Base-by-base conservation (phyloP, 2,888 invertebrate species). In the Drosophila anomelani region DNA sequence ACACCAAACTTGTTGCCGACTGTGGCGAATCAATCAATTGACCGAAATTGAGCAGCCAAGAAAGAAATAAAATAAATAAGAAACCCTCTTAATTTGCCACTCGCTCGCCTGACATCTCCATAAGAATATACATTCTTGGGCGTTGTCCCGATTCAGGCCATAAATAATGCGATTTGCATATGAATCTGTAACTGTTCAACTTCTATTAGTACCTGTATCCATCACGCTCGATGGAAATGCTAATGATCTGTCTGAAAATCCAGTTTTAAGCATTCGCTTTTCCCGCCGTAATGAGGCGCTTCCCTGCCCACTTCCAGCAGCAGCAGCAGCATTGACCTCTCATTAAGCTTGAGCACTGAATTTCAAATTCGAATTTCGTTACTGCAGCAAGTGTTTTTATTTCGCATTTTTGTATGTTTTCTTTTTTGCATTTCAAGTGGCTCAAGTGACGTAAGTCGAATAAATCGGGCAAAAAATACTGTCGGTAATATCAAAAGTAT, bases 121-220 rank as follows among this genome's bases (percentile, higher is more conserved):
- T 73, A 20, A 12, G 29, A 55, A 68, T 36, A 29, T 3, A 47
- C 8, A 26, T 57, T 69, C 36, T 43, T 32, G 62, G 73, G 70
- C 61, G 73, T 70, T 53, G 73, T 72, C 62, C 47, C 67, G 62
- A 72, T 69, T 68, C 58, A 51, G 46, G 53, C 55, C 75, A 53
- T 79, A 79, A 86, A 86, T 79, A 79, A 72, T 49, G 29, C n/a
- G 66, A 87, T 84, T 89, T 77, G 53, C 88, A 84, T 89, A 85
- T 68, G 70, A 74, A 71, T 72, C 53, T 32, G 47, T 62, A 88
- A 69, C 57, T 43, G 57, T 68, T 54, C 63, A 29, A 17, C 34
- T 8, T 62, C 63, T 70, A 72, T 70, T 68, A 70, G 47, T 58
- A 60, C 53, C 44, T 53, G 39, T 17, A 69, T 69, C 43, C 17